Evolutionary conservation across 2,797 vertebrate genomes (phyloP), one percentile per base, ranked within the genome.

Genomic region (Microchirus variegatus): DNA sequence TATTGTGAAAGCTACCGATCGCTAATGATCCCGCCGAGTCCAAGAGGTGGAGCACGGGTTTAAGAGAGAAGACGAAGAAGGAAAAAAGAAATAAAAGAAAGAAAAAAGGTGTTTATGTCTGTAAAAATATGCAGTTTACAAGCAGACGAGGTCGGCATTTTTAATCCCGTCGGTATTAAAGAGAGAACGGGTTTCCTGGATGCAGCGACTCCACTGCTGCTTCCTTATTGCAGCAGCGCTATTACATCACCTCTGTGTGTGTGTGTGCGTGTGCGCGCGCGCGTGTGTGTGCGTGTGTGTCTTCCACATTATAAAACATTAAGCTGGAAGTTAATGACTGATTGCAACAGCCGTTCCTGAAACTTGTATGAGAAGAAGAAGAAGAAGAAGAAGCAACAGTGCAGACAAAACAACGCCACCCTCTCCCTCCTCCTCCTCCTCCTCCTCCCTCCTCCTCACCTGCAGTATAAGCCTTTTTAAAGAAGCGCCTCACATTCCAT

Each of bases 1-100:
- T 76, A 85, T 73, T 77, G 78, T 67, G 80, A 71, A 78, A 81
- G 76, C 73, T 59, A 9, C 77, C 75, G 78, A 86, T 85, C 77
- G 71, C 60, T 82, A 78, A 84, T 77, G 74, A 82, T 85, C 73
- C 67, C 36, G 9, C 50, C 2, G 61, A 74, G 71, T 54, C 41
- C 35, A 36, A 53, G 68, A 81, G 67, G 70, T 12, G 70, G 59
- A 49, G 71, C 4, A 35, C 7, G 5, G 1, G 12, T 14, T 26
- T 35, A 53, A 22, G 31, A 31, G 7, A 19, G 18, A 6, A 44
- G 35, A 9, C 10, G 22, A 47, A 49, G 50, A 36, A 10, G 22
- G 22, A 2, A 22, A 22, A 22, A 1, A 22, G 22, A 22, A n/a
- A n/a, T n/a, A n/a, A n/a, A n/a, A n/a, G n/a, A n/a, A n/a, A n/a